phyloP scores from a whole-genome alignment of 2,113 vertebrate species.

The Saguinus imperator region DNA sequence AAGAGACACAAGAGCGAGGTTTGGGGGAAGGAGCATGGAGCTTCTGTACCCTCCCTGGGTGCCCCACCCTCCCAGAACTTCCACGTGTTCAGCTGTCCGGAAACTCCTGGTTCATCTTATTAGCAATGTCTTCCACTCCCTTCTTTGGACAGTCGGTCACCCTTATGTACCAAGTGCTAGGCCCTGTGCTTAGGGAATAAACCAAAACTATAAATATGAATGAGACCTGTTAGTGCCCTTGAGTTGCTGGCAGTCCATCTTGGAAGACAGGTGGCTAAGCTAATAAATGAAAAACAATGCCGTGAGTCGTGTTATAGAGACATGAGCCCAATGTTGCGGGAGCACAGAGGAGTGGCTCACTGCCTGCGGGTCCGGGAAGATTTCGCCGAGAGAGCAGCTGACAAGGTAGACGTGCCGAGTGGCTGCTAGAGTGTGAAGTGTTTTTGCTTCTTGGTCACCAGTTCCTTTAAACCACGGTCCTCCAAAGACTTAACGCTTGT shows the following conservation, averaged over 20 bases:
- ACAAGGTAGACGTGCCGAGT: fast-evolving
- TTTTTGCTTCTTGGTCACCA: not conserved
- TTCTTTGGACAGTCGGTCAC: not conserved
- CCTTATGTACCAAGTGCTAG: not conserved
- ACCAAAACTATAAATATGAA: not conserved
- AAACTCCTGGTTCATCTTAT: no score
- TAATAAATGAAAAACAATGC: not conserved
- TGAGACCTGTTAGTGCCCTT: not conserved
- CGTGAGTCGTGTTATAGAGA: not conserved
- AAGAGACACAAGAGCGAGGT: no score
- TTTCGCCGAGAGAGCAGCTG: fast-evolving
- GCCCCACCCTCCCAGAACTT: no score
- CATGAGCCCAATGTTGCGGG: not conserved
- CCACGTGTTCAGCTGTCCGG: no score
- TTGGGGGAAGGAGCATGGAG: no score
- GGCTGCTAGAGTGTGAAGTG: not conserved
- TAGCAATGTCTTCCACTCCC: not conserved
- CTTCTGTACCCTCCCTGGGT: no score
- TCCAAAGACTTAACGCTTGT: not conserved
- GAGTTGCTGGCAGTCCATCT: not conserved
- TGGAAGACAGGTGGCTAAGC: constrained; percentile 10
- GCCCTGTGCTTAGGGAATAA: not conserved
- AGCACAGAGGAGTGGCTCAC: not conserved
- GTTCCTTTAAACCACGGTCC: fast-evolving
- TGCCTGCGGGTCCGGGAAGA: not conserved